phyloP scores from a whole-genome alignment of 2,888 invertebrate genomes.

The Stegophylla sp. region DNA sequence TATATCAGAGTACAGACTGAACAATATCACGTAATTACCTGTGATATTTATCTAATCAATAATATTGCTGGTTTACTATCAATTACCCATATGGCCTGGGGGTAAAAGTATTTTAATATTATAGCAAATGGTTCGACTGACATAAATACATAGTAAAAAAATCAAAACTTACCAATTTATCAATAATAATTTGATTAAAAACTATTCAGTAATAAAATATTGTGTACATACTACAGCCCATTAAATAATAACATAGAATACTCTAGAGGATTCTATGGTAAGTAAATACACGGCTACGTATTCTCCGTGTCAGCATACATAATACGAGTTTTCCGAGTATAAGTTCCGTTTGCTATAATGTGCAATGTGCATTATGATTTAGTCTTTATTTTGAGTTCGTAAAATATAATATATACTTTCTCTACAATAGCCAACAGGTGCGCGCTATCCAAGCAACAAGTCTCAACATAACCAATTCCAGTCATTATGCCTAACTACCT shows the following conservation, averaged over 20 bases:
- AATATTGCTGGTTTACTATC: neutral
- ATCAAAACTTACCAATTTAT: conserved; percentile 53
- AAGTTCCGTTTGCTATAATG: neutral
- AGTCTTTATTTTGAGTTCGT: conserved; percentile 3
- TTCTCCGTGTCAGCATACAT: conserved; percentile 20
- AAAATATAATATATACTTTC: too few relatives aligned
- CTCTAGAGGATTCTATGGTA: too few relatives aligned
- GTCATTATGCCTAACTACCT: conserved; percentile 65
- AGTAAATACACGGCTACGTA: neutral
- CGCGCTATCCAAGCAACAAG: neutral
- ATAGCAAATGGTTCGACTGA: conserved; percentile 51
- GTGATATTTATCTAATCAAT: too few relatives aligned
- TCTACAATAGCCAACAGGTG: neutral
- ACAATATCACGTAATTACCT: too few relatives aligned
- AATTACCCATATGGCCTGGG: neutral
- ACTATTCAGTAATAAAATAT: too few relatives aligned
- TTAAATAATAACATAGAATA: too few relatives aligned
- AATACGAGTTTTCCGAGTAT: conserved; percentile 23
- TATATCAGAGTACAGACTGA: too few relatives aligned
- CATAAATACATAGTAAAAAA: conserved; percentile 17
- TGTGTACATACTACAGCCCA: too few relatives aligned
- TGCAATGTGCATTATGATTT: neutral
- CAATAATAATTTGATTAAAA: conserved; percentile 49
- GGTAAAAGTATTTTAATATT: conserved; percentile 21
- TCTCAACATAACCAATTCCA: neutral